Base-by-base conservation (phyloP, 2,113 vertebrate genomes). In the Heterocephalus glaber region DNA sequence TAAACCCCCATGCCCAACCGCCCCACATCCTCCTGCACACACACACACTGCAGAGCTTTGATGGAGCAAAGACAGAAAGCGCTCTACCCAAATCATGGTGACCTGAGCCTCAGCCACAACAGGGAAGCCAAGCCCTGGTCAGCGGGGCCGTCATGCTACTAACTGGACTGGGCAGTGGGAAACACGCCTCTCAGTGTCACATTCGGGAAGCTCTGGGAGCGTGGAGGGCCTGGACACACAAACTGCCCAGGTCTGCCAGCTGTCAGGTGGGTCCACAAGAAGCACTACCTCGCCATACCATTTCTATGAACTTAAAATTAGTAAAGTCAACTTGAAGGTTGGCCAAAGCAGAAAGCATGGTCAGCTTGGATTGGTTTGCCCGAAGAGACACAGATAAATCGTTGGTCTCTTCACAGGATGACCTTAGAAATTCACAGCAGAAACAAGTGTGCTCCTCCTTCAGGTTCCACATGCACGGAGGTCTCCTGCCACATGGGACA, bases 341-440 rank as follows among this genome's bases (percentile, higher is more conserved):
- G 77, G 58, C 41, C 95, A 90, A 77, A 72, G 56, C 12, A 92
- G 17, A 89, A 83, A 72, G 11, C 17, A 5, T n/a, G n/a, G 30
- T 44, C 68, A 6, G 38, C 92, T 89, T 24, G 5, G 13, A 49
- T 66, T 58, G 24, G n/a, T 47, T 90, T 77, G 30, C 63, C 70
- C n/a, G 41, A 89, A 54, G 54, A 54, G 52, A 81, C 5, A 77
- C 66, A 76, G 8, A 38, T 52, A 60, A 86, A 66, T 60, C 65
- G 60, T n/a, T 90, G 5, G 30, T 49, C 60, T 89, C 83, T 87
- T 93, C 54, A 49, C 80, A 87, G 63, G 4, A 52, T 5, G 5
- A 17, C 76, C 70, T 93, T 66, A 54, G 47, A 90, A 90, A 90
- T 60, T 92, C 47, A 72, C 7, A 74, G n/a, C 17, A 60, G 41